Conservation (phyloP, 1,140 invertebrate species). For the Sipha flava region DNA sequence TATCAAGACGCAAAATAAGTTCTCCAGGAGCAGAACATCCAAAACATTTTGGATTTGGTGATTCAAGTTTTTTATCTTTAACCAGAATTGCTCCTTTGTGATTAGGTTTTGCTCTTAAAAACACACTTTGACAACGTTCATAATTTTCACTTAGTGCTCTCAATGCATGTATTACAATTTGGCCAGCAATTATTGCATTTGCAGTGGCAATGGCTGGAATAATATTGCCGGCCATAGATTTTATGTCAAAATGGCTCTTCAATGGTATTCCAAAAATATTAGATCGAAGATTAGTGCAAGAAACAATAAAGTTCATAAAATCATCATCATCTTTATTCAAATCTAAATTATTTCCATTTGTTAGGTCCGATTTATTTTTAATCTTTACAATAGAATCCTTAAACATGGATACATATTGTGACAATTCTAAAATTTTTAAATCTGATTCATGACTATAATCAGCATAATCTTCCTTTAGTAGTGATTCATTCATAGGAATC, state of each 20-base stretch:
- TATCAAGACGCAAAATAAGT: slow-evolving; percentile 56
- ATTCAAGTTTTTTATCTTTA: slow-evolving; percentile 56
- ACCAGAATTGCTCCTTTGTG: slow-evolving; percentile 59
- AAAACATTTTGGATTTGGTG: slow-evolving; percentile 70
- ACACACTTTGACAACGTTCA: slow-evolving; percentile 65
- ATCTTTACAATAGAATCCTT: neutral
- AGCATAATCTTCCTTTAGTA: neutral
- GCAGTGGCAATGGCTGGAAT: slow-evolving; percentile 98
- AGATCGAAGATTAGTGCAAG: slow-evolving; percentile 86
- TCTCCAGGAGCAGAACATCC: slow-evolving; percentile 69
- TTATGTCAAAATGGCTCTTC: slow-evolving; percentile 88
- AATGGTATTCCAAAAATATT: slow-evolving; percentile 82
- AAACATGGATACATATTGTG: neutral
- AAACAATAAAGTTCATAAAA: slow-evolving; percentile 93
- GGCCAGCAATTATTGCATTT: slow-evolving; percentile 92
- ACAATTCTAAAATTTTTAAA: neutral
- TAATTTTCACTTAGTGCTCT: slow-evolving; percentile 65
- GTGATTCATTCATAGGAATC: neutral
- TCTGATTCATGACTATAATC: neutral
- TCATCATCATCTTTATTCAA: slow-evolving; percentile 97
- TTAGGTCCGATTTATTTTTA: neutral
- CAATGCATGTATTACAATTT: slow-evolving; percentile 83
- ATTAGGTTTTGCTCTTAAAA: slow-evolving; percentile 60
- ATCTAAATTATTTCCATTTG: slow-evolving; percentile 53
- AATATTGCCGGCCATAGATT: slow-evolving; percentile 98